phyloP scores from a whole-genome alignment of 2,797 vertebrate genomes.

The Scyliorhinus canicula region DNA sequence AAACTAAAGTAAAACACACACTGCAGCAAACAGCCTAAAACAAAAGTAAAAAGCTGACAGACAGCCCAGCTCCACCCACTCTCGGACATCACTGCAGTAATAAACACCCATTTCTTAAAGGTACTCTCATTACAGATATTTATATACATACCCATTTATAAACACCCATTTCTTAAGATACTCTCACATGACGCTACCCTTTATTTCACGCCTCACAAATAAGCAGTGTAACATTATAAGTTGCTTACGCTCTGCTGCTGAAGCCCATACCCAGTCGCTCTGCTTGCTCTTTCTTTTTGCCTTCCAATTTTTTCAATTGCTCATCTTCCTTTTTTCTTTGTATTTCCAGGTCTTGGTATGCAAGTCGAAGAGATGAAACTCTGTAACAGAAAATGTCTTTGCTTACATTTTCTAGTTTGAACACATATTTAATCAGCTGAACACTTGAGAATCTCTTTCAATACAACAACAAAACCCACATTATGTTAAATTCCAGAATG shows the following conservation, averaged over 20 bases:
- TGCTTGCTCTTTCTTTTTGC: constrained; percentile 74
- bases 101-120: too few relatives aligned
- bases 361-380: constrained; percentile 67
- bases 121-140: too few relatives aligned
- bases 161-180: too few relatives aligned
- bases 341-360: constrained; percentile 80
- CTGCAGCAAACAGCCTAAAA: too few relatives aligned
- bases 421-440: background rate
- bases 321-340: constrained; percentile 68
- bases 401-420: background rate
- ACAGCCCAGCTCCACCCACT: too few relatives aligned
- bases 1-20: too few relatives aligned
- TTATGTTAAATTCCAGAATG: background rate
- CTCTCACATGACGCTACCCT: too few relatives aligned
- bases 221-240: background rate
- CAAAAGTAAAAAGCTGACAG: too few relatives aligned
- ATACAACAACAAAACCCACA: background rate
- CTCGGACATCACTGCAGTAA: too few relatives aligned
- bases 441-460: background rate
- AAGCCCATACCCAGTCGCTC: constrained; percentile 92
- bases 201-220: background rate
- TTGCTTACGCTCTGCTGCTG: constrained; percentile 67
- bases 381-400: constrained; percentile 45
- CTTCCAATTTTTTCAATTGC: constrained; percentile 60
- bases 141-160: too few relatives aligned